Base-by-base conservation (phyloP, 2,113 vertebrate genomes). In the Diadophis punctatus region DNA sequence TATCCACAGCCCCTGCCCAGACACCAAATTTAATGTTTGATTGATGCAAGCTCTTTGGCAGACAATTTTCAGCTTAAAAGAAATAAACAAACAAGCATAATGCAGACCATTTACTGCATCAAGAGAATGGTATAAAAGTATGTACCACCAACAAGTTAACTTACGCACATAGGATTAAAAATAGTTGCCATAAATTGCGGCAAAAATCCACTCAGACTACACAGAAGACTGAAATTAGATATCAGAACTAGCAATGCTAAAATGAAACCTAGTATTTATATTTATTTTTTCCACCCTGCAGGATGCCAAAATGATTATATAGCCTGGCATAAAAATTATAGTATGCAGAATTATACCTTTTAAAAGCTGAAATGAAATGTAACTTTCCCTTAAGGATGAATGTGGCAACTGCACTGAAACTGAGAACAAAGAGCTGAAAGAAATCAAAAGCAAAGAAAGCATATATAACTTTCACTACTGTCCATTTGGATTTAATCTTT, bases 291-390 rank as follows among this genome's bases (percentile, higher is more conserved):
- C 87, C 14, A 52, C 34, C 3, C 58, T 74, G 48, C 23, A 74
- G n/a, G n/a, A 74, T 92, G 48, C 60, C 86, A 92, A 88, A 92
- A 92, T 88, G 49, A n/a, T 80, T 20, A 84, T 34, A 74, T 30
- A 92, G 91, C 58, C 25, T 92, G 91, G 25, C 34, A 88, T 46
- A 88, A 80, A 92, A 92, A 92, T 92, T 92, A 74, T 63, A 92
- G 49, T 74, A 92, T 92, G 25, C 56, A 74, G 34, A 74, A 88
- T 55, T 23, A 74, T 88, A 88, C 58, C 34, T 74, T 92, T 92
- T 80, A 88, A 55, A 92, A 55, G 8, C 30, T 80, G 74, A 80
- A 43, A 60, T 74, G 91, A 80, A 88, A 88, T 92, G 23, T 48
- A 52, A 51, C 60, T 51, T 74, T 92, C 49, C 91, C 49, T 39